phyloP scores from a whole-genome alignment of 1,140 invertebrate species.

The Drosophila erecta region DNA sequence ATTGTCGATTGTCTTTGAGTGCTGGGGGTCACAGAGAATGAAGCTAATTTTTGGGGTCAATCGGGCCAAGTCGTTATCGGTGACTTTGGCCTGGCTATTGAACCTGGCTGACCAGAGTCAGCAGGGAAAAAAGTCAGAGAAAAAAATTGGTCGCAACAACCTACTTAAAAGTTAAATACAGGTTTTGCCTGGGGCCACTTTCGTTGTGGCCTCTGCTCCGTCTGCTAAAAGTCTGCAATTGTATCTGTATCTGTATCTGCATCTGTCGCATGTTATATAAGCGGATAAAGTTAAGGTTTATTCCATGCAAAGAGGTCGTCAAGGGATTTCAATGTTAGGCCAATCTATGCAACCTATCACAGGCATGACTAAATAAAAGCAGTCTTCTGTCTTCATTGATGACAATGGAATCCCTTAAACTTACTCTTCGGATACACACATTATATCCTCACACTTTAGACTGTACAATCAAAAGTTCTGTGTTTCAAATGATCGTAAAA shows the following conservation, averaged over 20 bases:
- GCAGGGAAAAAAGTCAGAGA: slow-evolving; percentile 24
- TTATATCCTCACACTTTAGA: too few relatives aligned
- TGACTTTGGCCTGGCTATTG: slow-evolving; percentile 67
- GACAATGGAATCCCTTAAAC: too few relatives aligned
- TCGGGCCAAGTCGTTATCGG: slow-evolving; percentile 34
- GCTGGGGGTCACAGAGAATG: slow-evolving; percentile 58
- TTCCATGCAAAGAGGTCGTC: not conserved
- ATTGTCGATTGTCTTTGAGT: slow-evolving; percentile 33
- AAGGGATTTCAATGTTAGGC: not conserved
- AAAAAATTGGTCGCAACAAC: slow-evolving; percentile 51
- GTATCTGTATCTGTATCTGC: too few relatives aligned
- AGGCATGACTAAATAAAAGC: too few relatives aligned
- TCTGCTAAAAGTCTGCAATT: slow-evolving; percentile 42
- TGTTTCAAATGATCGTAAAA: too few relatives aligned
- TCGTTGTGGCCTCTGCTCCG: slow-evolving; percentile 43
- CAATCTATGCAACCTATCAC: too few relatives aligned
- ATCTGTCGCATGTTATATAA: not conserved
- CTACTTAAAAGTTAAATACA: slow-evolving; percentile 71
- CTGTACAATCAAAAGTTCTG: too few relatives aligned
- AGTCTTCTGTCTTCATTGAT: too few relatives aligned
- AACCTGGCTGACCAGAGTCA: slow-evolving; percentile 55
- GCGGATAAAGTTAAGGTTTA: too few relatives aligned
- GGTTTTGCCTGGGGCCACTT: slow-evolving; percentile 62
- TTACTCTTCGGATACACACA: too few relatives aligned
- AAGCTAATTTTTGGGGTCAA: slow-evolving; percentile 68